Evolutionary conservation across 2,797 vertebrate species (phyloP), one percentile per base, ranked within the genome.

Genomic region (Erpetoichthys calabaricus): DNA sequence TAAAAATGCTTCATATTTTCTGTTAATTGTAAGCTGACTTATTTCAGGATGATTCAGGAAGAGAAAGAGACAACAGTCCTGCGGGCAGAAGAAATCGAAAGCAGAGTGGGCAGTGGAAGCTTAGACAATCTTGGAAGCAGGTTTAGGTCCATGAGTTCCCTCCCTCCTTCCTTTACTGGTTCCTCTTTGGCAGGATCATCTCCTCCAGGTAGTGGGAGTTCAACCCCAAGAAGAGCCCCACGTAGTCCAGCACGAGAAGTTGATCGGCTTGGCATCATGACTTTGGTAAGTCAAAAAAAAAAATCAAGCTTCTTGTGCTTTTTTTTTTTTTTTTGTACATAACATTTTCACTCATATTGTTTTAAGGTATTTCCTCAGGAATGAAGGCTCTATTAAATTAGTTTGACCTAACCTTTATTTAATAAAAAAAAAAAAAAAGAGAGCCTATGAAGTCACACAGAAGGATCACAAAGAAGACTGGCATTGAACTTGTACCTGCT

Each of bases 231-330:
- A 45, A 77, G 90, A n/a, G 67, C 82, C 25, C 87, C 91, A 0
- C 90, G 88, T 59, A 98, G 91, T 66, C 92, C 94, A 0, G 91
- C 91, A 65, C 77, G 91, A 61, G 94, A 99, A 8, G 78, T 92
- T 68, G 93, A 99, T 72, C 86, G 94, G 54, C 88, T 96, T 67
- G 94, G 90, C 3, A 80, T 96, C 76, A 97, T 96, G 92, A 97
- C 94, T 0, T 73, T 98, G 81, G 95, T 99, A 78, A 83, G 86
- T 74, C 5, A 49, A 49, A 49, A 41, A 41, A 41, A 41, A 49
- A 6, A 7, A 49, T 49, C 47, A 49, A 7, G 5, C 3, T 49
- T 5, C 1, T 49, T 7, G 47, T 49, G 47, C 4, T 4, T 4
- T 49, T 49, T 7, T 49, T 49, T 49, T 7, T 49, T 7, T 49